Conservation (phyloP, 2,113 vertebrate species). For the Antigone vipio region DNA sequence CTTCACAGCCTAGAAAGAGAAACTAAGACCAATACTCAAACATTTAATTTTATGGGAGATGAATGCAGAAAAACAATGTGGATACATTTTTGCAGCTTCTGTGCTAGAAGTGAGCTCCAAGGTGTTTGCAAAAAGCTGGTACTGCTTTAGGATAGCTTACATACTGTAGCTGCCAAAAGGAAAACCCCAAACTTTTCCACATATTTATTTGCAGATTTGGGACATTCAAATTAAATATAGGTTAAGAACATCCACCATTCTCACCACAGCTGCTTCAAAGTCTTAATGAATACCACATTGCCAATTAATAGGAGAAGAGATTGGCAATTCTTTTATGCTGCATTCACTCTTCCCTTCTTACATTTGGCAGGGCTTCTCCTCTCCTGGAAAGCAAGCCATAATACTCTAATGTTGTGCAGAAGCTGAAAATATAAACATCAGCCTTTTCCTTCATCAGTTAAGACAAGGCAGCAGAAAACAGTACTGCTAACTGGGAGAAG, state of each 20-base stretch:
- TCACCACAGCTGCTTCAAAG: background rate
- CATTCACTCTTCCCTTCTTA: background rate
- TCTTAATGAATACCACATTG: background rate
- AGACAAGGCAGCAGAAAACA: background rate
- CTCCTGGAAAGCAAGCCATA: background rate
- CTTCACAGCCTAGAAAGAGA: background rate
- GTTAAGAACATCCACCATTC: background rate
- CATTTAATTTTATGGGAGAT: background rate
- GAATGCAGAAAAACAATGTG: background rate
- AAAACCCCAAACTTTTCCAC: background rate
- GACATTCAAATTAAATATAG: conserved; percentile 10
- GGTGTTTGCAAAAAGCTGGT: background rate
- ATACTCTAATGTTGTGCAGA: background rate
- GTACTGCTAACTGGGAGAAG: background rate
- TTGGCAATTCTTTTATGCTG: background rate
- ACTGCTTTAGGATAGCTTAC: background rate
- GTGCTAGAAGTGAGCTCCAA: background rate
- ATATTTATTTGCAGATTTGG: background rate
- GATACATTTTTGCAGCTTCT: background rate
- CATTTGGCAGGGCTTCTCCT: background rate
- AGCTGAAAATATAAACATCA: background rate
- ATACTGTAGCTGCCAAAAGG: background rate
- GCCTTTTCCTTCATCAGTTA: background rate
- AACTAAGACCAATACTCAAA: background rate
- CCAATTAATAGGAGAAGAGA: background rate